These are phyloP conservation scores for Lineus longissimus DNA, from an alignment of 1,140 invertebrate genomes.

Conservation along the genomic window DNA sequence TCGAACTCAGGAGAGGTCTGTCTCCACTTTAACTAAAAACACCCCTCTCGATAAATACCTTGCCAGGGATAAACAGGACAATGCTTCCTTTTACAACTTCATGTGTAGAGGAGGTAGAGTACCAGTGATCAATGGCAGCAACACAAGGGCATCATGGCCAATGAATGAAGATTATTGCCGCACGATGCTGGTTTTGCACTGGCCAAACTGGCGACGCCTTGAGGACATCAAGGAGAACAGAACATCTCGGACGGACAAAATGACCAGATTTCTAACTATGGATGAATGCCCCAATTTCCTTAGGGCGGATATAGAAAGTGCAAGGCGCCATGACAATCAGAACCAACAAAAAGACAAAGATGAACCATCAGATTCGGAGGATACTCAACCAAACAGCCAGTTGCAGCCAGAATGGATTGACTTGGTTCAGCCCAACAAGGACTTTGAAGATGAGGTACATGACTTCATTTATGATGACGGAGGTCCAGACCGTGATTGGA, in stretches of 20 bases:
- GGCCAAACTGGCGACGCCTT: background rate
- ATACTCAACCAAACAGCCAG: background rate
- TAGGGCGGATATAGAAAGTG: conserved; percentile 22
- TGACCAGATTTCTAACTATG: no score
- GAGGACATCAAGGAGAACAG: conserved; percentile 1
- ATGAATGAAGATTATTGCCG: background rate
- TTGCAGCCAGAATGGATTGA: conserved; percentile 24
- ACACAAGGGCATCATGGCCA: background rate
- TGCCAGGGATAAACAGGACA: background rate
- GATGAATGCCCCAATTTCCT: conserved; percentile 3
- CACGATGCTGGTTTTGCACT: background rate
- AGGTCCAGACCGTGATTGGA: conserved; percentile 16
- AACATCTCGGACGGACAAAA: conserved; percentile 10
- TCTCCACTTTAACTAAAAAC: background rate
- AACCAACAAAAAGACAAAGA: no score
- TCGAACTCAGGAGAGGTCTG: background rate
- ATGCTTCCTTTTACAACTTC: background rate
- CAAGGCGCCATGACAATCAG: no score
- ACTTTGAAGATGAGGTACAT: background rate
- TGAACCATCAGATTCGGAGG: background rate
- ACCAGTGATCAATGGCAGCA: background rate
- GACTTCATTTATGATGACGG: conserved; percentile 23
- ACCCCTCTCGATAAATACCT: background rate
- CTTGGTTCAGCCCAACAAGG: conserved; percentile 6
- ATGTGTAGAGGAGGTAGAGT: background rate